Base-by-base conservation (phyloP, 2,888 invertebrate species). In the Athalia cordata region DNA sequence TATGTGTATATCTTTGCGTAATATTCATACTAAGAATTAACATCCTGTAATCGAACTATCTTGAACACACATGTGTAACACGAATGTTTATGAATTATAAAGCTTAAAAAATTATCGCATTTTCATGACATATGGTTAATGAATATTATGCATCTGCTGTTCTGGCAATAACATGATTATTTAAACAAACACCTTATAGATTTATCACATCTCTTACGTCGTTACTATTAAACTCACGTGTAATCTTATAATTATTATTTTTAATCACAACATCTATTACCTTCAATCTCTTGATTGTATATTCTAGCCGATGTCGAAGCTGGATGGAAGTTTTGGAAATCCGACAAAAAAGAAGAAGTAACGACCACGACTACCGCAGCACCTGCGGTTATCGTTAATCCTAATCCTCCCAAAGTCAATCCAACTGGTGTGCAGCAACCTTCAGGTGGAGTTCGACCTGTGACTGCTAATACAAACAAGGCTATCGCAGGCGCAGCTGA, bases 261-360 rank as follows among this genome's bases (percentile, higher is more conserved):
- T 29, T 29, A 29, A 45, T 45, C 29, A 64, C 5, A 64, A 3
- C 4, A 45, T 64, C 8, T 11, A 64, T 6, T 43, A 64, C 8
- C 15, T 8, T 13, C 11, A 70, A 59, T 45, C 13, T 6, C 5
- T 57, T 3, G 47, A 72, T 57, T n/a, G 43, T 45, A 7, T 13
- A 72, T 78, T 6, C 52, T 64, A 85, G 85, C 74, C 49, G 82
- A 84, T 67, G 82, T 82, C 45, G 82, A 88, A 13, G 88, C 85
- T n/a, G 87, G 86, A 78, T 86, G 89, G 89, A 88, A 88, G 78
- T 89, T 88, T 77, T 89, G 89, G 89, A 87, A 87, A 78, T 65
- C 52, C 7, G 76, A 66, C 15, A 76, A 84, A 77, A 86, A 86
- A 78, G 82, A 85, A 52, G 82, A 83, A 11, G 80, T 78, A 1